Evolutionary conservation across 2,797 vertebrate genomes (phyloP).

Genomic region (Nyctalus aviator): DNA sequence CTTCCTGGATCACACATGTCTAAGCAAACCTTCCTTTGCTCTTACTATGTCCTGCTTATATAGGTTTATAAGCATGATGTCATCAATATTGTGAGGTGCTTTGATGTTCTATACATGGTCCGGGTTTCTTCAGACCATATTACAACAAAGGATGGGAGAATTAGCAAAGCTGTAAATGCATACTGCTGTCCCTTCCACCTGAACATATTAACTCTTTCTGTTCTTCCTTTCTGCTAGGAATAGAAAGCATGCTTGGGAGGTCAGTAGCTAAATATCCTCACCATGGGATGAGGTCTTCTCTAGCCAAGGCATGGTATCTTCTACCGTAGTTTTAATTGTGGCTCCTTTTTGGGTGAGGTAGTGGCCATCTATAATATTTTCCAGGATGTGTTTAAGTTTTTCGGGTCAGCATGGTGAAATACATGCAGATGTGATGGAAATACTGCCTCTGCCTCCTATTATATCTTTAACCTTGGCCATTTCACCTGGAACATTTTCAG

Average conservation of each 20-base stretch:
- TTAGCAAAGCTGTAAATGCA: background rate
- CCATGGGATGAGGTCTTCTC: background rate
- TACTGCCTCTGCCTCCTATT: background rate
- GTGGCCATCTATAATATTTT: background rate
- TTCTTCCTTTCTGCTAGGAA: background rate
- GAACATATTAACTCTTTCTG: background rate
- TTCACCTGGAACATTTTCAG: background rate
- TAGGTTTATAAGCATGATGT: background rate
- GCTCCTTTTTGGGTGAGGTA: background rate
- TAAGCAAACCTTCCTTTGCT: background rate
- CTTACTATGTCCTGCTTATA: background rate
- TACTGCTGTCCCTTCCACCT: background rate
- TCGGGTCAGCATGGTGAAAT: background rate
- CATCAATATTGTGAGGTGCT: background rate
- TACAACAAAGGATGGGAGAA: background rate
- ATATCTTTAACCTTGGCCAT: background rate
- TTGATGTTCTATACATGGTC: background rate
- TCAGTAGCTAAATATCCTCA: background rate
- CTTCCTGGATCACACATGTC: background rate
- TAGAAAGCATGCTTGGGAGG: background rate
- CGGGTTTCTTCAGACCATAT: background rate
- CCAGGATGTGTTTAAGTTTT: background rate
- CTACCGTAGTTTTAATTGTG: background rate
- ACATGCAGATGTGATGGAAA: background rate
- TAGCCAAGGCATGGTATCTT: background rate